phyloP scores from a whole-genome alignment of 2,888 invertebrate species.

The Agriopis marginaria region DNA sequence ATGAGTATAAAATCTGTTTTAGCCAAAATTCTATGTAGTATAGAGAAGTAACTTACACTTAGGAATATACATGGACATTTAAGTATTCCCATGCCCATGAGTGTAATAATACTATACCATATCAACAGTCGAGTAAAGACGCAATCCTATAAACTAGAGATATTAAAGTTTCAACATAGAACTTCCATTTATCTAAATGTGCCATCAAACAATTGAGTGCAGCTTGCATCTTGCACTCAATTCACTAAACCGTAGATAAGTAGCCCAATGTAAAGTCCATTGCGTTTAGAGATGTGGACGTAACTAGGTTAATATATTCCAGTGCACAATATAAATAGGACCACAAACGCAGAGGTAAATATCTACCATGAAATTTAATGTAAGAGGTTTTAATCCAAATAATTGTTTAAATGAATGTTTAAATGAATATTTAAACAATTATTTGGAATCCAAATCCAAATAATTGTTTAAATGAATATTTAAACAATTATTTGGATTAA shows the following conservation, averaged over 20 bases:
- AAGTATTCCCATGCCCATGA: too few relatives aligned
- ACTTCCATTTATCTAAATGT: conserved; percentile 24
- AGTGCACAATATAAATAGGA: background rate
- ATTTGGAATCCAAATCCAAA: too few relatives aligned
- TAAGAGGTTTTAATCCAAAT: too few relatives aligned
- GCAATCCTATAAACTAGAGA: conserved; percentile 12
- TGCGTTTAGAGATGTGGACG: background rate
- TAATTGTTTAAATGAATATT: too few relatives aligned
- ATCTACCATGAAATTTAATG: too few relatives aligned
- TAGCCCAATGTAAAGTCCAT: conserved; percentile 59
- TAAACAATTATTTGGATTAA: too few relatives aligned
- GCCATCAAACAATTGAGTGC: conserved; percentile 36
- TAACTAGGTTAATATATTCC: background rate
- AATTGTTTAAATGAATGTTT: too few relatives aligned
- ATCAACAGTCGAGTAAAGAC: background rate
- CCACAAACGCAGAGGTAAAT: too few relatives aligned
- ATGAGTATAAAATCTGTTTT: too few relatives aligned
- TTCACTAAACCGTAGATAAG: conserved; percentile 54
- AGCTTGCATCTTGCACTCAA: conserved; percentile 51
- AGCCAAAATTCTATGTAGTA: background rate
- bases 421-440: too few relatives aligned
- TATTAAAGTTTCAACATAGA: conserved; percentile 27
- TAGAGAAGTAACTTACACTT: background rate
- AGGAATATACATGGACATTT: background rate
- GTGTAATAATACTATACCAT: background rate